phyloP scores from a whole-genome alignment of 2,888 invertebrate genomes.

The Scaptomyza tumidula region DNA sequence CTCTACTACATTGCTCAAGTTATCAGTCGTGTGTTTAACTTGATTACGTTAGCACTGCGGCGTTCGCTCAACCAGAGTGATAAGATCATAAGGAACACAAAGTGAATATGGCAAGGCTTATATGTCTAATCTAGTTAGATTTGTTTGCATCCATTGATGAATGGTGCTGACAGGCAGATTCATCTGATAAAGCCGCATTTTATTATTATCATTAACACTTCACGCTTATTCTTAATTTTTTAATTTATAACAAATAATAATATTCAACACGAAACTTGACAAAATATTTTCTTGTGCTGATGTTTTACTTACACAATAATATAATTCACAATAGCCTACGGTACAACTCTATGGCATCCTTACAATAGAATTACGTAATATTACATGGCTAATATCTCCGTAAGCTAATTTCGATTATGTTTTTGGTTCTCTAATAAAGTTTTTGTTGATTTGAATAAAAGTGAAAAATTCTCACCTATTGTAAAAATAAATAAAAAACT shows the following conservation, averaged over 20 bases:
- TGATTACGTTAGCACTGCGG: slow-evolving; percentile 72
- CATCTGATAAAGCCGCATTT: background rate
- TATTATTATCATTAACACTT: background rate
- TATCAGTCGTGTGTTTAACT: slow-evolving; percentile 59
- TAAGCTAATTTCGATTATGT: background rate
- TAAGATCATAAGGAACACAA: slow-evolving; percentile 35
- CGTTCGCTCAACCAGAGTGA: slow-evolving; percentile 46
- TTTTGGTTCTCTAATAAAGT: background rate
- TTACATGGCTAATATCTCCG: background rate
- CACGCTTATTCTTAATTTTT: background rate
- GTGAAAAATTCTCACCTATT: slow-evolving; percentile 1
- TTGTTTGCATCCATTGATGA: slow-evolving; percentile 25
- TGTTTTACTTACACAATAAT: background rate
- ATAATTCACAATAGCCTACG: background rate
- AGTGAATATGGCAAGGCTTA: background rate
- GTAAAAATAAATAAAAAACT: background rate
- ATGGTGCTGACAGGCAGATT: background rate
- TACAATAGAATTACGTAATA: slow-evolving; percentile 1
- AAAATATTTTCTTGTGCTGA: background rate
- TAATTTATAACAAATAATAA: background rate
- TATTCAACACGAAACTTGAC: background rate
- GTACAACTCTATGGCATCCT: background rate
- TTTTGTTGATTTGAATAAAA: background rate
- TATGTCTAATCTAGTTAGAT: slow-evolving; percentile 11
- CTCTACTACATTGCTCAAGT: slow-evolving; percentile 31